Percentiles rank a stretch among this genome's conserved stretches.
Evolutionary conservation across 2,888 invertebrate genomes (phyloP).

Genomic region (Xanthorhoe spadicearia): DNA sequence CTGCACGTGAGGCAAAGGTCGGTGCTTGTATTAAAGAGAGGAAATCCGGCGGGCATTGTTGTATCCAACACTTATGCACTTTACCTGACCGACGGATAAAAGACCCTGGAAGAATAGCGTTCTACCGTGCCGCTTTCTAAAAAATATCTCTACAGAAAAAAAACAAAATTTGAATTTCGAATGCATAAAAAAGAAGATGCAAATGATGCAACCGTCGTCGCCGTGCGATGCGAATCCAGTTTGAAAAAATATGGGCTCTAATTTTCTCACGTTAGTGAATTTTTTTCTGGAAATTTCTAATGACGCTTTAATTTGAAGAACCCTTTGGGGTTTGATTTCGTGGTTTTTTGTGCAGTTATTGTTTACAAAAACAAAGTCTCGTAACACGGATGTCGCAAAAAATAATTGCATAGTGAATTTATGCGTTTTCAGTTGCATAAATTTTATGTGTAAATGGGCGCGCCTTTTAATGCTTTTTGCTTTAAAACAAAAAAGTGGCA

Average conservation of each 20-base stretch:
- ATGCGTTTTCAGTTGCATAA: slow-evolving; percentile 68
- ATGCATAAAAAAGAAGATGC: slow-evolving; percentile 58
- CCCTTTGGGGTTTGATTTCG: slow-evolving; percentile 83
- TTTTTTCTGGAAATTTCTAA: slow-evolving; percentile 76
- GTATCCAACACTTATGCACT: slow-evolving; percentile 75
- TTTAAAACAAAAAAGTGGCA: slow-evolving; percentile 12
- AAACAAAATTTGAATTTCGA: slow-evolving; percentile 53
- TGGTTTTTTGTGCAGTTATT: slow-evolving; percentile 66
- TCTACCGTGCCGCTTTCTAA: slow-evolving; percentile 66
- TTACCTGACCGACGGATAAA: slow-evolving; percentile 81
- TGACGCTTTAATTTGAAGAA: slow-evolving; percentile 84
- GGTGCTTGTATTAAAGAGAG: slow-evolving; percentile 81
- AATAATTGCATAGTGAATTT: slow-evolving; percentile 80
- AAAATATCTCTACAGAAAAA: slow-evolving; percentile 63
- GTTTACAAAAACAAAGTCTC: slow-evolving; percentile 82
- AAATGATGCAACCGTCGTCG: slow-evolving; percentile 77
- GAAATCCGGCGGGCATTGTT: slow-evolving; percentile 83
- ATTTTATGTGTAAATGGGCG: slow-evolving; percentile 45
- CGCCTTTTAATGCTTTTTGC: slow-evolving; percentile 26
- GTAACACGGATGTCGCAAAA: slow-evolving; percentile 82
- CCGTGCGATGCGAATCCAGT: slow-evolving; percentile 55
- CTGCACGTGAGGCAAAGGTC: slow-evolving; percentile 82
- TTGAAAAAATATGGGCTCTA: slow-evolving; percentile 70
- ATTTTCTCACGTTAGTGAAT: slow-evolving; percentile 82
- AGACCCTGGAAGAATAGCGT: slow-evolving; percentile 61